Conservation (phyloP, 2,888 invertebrate genomes). For the Lasioglossum figueresi region DNA sequence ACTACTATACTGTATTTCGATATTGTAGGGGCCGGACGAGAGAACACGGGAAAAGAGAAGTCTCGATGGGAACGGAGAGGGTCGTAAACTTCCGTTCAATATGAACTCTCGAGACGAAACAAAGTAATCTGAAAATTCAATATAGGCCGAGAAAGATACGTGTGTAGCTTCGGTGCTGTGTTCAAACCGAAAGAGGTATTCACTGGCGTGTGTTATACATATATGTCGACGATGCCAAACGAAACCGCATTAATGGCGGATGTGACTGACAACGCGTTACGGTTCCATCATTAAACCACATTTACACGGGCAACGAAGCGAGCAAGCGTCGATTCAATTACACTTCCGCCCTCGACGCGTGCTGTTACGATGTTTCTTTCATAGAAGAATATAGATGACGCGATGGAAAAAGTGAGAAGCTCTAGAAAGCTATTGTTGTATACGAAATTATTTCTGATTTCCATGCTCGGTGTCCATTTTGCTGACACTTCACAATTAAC, state of each 20-base stretch:
- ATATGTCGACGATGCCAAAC: constrained; percentile 19
- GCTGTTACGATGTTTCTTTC: not conserved
- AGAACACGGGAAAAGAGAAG: constrained; percentile 10
- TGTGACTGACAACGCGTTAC: constrained; percentile 57
- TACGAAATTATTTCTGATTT: not conserved
- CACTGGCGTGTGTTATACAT: not conserved
- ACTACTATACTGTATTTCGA: not conserved
- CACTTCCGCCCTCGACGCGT: constrained; percentile 39
- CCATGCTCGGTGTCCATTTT: not conserved
- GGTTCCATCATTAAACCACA: constrained; percentile 71
- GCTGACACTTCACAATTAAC: too few relatives aligned
- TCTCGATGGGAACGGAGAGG: constrained; percentile 12
- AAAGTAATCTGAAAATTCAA: constrained; percentile 49
- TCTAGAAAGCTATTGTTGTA: not conserved
- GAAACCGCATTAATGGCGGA: constrained; percentile 31
- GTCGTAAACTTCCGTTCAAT: constrained; percentile 47
- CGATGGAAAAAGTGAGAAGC: not conserved
- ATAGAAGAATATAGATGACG: not conserved
- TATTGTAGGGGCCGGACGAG: constrained; percentile 25
- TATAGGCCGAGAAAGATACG: not conserved
- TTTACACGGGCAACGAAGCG: constrained; percentile 75
- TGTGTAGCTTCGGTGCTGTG: not conserved
- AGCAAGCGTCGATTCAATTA: constrained; percentile 67
- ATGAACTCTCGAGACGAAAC: constrained; percentile 41
- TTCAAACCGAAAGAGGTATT: not conserved